Evolutionary conservation across 2,888 invertebrate species (phyloP), one percentile per base, ranked within the genome.

Genomic region (Chaetoderma sp.): DNA sequence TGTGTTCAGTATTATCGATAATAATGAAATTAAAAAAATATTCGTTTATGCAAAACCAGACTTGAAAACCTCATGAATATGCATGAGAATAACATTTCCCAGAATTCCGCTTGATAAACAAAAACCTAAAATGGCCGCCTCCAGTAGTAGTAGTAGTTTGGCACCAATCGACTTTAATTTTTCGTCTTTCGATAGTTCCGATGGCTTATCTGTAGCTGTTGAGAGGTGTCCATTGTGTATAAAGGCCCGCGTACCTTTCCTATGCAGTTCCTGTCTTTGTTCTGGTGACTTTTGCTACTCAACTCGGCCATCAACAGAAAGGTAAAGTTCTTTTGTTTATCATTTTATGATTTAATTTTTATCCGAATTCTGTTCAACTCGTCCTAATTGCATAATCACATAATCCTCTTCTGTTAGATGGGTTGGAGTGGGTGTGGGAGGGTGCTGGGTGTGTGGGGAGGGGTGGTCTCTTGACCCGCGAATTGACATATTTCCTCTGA

Each of bases 201-300:
- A 68, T 18, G 75, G 74, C 6, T 59, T 79, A 8, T 68, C 71
- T 50, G 77, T 80, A 4, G 80, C 80, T 21, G 73, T 80, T 27
- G 80, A 80, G 66, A 69, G 79, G 47, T 80, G 80, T 60, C 80
- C 80, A 6, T 67, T 80, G 18, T 80, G 80, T 70, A 71, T 71
- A 6, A 70, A 73, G 39, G 56, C 77, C 6, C 75, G 72, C 56
- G 60, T 75, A 33, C 77, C 77, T 57, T 79, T 78, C 71, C 74
- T 76, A 57, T 80, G 80, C 56, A 63, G 57, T 55, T 60, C 52
- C 28, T 82, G 82, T 71, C 76, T 81, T 1, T 76, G 75, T 39
- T 70, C 61, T 27, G 81, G 81, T 47, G 58, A 72, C 25, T 81
- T 79, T 68, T 71, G 67, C 39, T 76, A 79, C 65, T 78, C 78